Conservation (phyloP, 2,113 vertebrate genomes). For the Cathartes aura region DNA sequence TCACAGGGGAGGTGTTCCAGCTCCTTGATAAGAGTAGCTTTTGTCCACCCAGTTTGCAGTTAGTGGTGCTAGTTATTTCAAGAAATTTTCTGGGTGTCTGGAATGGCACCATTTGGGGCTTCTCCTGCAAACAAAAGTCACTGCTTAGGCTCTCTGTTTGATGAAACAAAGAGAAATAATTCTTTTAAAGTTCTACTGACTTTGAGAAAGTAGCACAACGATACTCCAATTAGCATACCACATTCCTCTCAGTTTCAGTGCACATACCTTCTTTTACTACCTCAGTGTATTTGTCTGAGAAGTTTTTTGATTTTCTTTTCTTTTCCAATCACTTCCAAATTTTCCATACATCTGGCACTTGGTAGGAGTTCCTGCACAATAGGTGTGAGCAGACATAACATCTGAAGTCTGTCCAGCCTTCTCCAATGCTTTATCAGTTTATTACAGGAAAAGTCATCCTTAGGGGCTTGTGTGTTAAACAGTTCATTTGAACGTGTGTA, state of each 20-base stretch:
- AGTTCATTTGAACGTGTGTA: accelerated
- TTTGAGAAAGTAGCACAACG: neutral
- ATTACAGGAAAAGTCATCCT: neutral
- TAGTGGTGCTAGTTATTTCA: neutral
- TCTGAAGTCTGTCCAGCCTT: neutral
- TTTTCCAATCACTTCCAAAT: neutral
- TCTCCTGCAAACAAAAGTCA: neutral
- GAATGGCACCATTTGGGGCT: neutral
- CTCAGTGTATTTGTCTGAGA: neutral
- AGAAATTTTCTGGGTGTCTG: neutral
- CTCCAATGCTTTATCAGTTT: neutral
- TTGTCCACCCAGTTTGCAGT: neutral
- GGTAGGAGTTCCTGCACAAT: neutral
- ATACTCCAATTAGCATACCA: neutral
- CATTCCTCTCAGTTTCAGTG: neutral
- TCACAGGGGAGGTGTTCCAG: too few relatives aligned
- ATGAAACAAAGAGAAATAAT: neutral
- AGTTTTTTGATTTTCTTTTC: neutral
- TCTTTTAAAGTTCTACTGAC: neutral
- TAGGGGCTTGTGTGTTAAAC: neutral
- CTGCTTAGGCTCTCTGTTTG: neutral
- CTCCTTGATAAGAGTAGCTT: neutral
- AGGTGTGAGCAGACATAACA: neutral
- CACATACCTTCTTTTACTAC: neutral
- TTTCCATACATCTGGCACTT: neutral